Percentiles rank a stretch among this genome's conserved stretches.
These are phyloP conservation scores for Lacerta bilineata DNA, from an alignment of 2,797 vertebrate genomes.

Conservation along the genomic window DNA sequence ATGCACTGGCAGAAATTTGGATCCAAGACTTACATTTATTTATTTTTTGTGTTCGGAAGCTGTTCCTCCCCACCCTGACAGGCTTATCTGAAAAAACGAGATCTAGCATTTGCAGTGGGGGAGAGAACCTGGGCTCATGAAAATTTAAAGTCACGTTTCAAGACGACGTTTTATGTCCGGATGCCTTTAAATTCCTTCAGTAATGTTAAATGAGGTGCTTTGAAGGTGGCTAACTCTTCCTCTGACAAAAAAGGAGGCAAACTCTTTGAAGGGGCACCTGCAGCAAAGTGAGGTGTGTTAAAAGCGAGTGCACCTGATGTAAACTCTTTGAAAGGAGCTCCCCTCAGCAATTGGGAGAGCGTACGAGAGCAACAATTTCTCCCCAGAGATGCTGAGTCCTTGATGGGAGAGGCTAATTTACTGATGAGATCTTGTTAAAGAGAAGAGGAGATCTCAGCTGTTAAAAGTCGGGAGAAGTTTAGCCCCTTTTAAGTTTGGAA, in stretches of 20 bases:
- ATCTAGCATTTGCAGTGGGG: conserved; percentile 17
- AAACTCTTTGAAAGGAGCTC: conserved; percentile 52
- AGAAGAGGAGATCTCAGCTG: background rate
- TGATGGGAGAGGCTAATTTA: conserved; percentile 10
- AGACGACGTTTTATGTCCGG: background rate
- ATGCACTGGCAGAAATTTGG: background rate
- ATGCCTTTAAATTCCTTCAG: conserved; percentile 5
- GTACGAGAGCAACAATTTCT: conserved; percentile 42
- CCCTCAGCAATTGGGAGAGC: conserved; percentile 29
- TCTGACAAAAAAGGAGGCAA: conserved; percentile 24
- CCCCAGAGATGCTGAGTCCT: conserved; percentile 35
- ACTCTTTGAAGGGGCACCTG: conserved; percentile 54
- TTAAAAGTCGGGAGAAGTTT: background rate
- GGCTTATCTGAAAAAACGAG: conserved; percentile 21
- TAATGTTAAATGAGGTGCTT: conserved; percentile 44
- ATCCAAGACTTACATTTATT: background rate
- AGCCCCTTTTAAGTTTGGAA: background rate
- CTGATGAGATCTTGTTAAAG: background rate
- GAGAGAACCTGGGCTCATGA: conserved; percentile 6
- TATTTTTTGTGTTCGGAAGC: conserved; percentile 26
- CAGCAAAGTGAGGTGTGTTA: conserved; percentile 57
- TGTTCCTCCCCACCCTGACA: background rate
- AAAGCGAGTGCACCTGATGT: conserved; percentile 49
- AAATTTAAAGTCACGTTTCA: conserved; percentile 39
- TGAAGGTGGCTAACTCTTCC: conserved; percentile 40